These are phyloP conservation scores for Cossypha heuglini DNA, from an alignment of 2,797 vertebrate genomes.

Conservation along the genomic window DNA sequence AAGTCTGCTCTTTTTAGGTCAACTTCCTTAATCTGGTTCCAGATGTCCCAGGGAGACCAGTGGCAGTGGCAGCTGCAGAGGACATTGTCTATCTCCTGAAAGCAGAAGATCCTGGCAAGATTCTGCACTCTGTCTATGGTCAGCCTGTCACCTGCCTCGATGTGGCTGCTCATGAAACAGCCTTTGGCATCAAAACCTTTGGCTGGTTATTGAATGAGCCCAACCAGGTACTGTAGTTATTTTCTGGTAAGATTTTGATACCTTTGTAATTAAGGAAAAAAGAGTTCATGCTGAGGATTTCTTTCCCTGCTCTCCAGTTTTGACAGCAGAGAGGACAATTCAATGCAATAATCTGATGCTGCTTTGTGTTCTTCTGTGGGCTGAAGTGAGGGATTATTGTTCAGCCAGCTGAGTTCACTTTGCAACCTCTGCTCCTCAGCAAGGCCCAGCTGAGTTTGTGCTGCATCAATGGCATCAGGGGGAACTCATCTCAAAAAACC, in stretches of 20 bases:
- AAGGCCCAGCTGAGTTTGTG: not conserved
- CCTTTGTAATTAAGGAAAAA: not conserved
- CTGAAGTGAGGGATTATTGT: not conserved
- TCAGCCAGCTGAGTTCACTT: not conserved
- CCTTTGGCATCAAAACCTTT: conserved; percentile 88
- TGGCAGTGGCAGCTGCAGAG: conserved; percentile 81
- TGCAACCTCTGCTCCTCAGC: not conserved
- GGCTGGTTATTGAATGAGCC: conserved; percentile 90
- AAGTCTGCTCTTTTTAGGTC: conserved; percentile 71
- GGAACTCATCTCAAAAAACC: not conserved
- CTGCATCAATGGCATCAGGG: not conserved
- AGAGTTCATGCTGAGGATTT: not conserved
- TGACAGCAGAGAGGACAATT: not conserved
- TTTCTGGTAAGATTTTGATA: not conserved
- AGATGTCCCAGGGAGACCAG: conserved; percentile 63
- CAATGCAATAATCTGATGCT: not conserved
- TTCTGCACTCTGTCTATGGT: conserved; percentile 87
- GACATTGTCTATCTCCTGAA: conserved; percentile 86
- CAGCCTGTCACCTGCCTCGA: conserved; percentile 92
- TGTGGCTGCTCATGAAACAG: conserved; percentile 79
- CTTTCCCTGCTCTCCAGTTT: not conserved
- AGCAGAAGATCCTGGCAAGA: conserved; percentile 72
- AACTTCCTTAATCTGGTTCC: conserved; percentile 81
- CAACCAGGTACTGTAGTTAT: conserved; percentile 83
- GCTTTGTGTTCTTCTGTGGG: not conserved